Base-by-base conservation (phyloP, 1,140 invertebrate species). In the Sesamia nonagrioides region DNA sequence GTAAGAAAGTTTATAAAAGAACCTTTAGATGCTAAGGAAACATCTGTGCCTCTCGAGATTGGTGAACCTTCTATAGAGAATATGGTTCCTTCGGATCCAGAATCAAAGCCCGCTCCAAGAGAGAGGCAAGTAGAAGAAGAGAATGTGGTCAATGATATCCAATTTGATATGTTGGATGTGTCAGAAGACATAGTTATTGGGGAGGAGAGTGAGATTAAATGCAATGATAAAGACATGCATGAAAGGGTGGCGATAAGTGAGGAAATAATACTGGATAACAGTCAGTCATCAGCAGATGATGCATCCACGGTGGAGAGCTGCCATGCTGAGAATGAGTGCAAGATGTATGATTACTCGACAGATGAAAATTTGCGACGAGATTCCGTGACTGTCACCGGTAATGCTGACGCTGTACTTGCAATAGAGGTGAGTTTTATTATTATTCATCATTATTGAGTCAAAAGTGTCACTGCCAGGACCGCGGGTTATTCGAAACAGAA, bases 171-270 rank as follows among this genome's bases (percentile, higher is more conserved):
- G 92, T 81, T 95, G 63, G 93, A 94, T 84, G 92, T 95, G 7
- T 95, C 92, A 4, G 93, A 94, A 83, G 93, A 95, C 66, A 95
- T 95, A 58, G 88, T 92, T 18, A 92, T 95, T 79, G 92, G 88
- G 8, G 91, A 92, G 56, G 86, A 72, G 50, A 92, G 85, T 82
- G 92, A 92, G 68, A 69, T 87, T 0, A 93, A 94, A 68, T 80
- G 54, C 50, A 48, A 54, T 50, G 84, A 89, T 54, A 91, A 90
- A 72, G 89, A 89, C 8, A 11, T 42, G 15, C 60, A 71, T 80
- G 27, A 35, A 8, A 7, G 84, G 82, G 79, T 85, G 9, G 35
- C 86, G 9, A 87, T 93, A 52, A 86, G 77, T 84, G 93, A 95
- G 81, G 93, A 94, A 60, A 87, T 94, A 56, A 93, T 95, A 77